These are phyloP conservation scores for Musca vetustissima DNA, from an alignment of 1,140 invertebrate species.

Conservation along the genomic window DNA sequence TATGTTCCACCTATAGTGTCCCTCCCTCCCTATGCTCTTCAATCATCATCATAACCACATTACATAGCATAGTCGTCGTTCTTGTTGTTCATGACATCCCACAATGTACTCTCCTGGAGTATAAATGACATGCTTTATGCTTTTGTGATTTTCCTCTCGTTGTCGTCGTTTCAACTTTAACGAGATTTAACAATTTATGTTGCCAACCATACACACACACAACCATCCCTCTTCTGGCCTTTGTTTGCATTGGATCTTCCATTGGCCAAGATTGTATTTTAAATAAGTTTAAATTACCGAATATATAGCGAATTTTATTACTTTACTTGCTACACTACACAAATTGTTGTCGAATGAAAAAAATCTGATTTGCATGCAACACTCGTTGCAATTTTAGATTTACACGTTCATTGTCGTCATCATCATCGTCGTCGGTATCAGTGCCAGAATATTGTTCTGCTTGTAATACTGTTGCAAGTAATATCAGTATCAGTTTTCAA, in stretches of 20 bases:
- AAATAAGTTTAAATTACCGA: constrained; percentile 15
- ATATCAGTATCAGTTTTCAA: too few species aligned
- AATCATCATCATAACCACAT: too few species aligned
- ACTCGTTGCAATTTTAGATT: constrained; percentile 18
- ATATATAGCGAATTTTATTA: constrained; percentile 20
- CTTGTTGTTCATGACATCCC: too few species aligned
- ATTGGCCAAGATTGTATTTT: constrained; percentile 2
- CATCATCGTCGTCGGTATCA: background rate
- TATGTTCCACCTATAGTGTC: too few species aligned
- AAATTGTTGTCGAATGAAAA: background rate
- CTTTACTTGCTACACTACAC: too few species aligned
- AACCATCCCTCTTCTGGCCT: background rate
- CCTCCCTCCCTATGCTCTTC: too few species aligned
- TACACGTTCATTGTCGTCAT: background rate
- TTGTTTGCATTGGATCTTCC: background rate
- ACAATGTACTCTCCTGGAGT: too few species aligned
- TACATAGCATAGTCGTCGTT: too few species aligned
- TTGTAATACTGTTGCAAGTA: too few species aligned
- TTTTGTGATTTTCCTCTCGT: background rate
- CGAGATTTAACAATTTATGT: constrained; percentile 21
- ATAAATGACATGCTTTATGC: too few species aligned
- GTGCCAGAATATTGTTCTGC: background rate
- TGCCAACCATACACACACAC: too few species aligned
- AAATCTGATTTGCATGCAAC: constrained; percentile 21
- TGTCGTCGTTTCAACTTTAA: constrained; percentile 18